Evolutionary conservation across 2,888 invertebrate genomes (phyloP).

Genomic region (Andrena fulva): DNA sequence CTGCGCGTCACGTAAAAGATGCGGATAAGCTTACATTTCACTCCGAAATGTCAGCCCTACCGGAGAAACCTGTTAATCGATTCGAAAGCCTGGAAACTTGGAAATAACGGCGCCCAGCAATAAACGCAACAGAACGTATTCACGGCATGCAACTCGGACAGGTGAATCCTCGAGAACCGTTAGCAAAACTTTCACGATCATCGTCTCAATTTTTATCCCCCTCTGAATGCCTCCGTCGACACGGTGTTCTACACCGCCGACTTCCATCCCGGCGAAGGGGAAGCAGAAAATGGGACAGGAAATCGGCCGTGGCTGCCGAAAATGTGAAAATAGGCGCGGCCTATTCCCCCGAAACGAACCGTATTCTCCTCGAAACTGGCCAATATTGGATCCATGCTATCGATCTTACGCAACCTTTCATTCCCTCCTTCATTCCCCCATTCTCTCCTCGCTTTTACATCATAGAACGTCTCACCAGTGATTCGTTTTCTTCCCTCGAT

Average conservation of each 20-base stretch:
- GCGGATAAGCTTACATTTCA: too few relatives aligned
- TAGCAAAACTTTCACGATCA: too few relatives aligned
- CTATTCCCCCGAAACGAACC: constrained; percentile 26
- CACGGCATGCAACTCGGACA: too few relatives aligned
- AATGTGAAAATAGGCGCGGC: constrained; percentile 29
- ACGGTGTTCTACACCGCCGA: not conserved
- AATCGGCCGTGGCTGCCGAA: constrained; percentile 26
- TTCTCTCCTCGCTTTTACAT: not conserved
- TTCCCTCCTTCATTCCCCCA: not conserved
- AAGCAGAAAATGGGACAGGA: constrained; percentile 30
- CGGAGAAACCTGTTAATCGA: too few relatives aligned
- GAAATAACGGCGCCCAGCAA: too few relatives aligned
- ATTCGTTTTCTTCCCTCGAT: constrained; percentile 1
- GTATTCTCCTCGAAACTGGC: constrained; percentile 19
- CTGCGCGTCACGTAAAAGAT: too few relatives aligned
- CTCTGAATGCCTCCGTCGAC: constrained; percentile 1
- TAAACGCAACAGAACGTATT: too few relatives aligned
- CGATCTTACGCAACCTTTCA: constrained; percentile 33
- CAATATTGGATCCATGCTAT: constrained; percentile 40
- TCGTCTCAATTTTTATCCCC: not conserved
- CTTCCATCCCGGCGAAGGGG: not conserved
- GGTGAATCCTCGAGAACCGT: too few relatives aligned
- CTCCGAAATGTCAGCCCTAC: too few relatives aligned
- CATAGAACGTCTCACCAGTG: not conserved
- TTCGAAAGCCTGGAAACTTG: too few relatives aligned